Conservation (phyloP, 2,888 invertebrate genomes). For the Nemotelus pantherinus region DNA sequence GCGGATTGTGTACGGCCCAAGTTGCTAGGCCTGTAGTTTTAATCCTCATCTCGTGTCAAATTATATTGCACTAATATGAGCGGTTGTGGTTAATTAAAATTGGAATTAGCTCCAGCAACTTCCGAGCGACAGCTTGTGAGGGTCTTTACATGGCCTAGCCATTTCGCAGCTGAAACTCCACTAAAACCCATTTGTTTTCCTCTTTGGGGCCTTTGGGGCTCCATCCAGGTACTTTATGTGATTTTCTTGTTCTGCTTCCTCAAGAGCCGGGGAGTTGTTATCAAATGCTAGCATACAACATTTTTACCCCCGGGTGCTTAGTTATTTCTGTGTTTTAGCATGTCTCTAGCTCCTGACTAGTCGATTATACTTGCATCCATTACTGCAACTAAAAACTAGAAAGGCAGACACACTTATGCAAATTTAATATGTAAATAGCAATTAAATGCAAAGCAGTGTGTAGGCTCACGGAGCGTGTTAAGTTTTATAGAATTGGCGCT, state of each 20-base stretch:
- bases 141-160: background rate
- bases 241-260: constrained; percentile 1
- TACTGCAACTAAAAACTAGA: constrained; percentile 44
- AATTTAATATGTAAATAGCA: constrained; percentile 44
- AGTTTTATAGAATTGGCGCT: constrained; percentile 41
- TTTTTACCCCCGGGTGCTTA: too few species aligned
- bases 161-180: background rate
- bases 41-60: constrained; percentile 39
- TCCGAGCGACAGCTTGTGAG: constrained; percentile 1
- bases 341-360: constrained; percentile 3
- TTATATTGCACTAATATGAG: constrained; percentile 44
- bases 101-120: constrained; percentile 39
- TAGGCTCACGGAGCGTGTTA: constrained; percentile 29
- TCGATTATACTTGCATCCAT: constrained; percentile 40
- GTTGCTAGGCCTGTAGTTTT: background rate
- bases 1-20: background rate
- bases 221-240: background rate
- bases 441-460: constrained; percentile 40
- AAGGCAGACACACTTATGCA: constrained; percentile 48
- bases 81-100: constrained; percentile 44
- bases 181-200: background rate
- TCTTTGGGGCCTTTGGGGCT: background rate
- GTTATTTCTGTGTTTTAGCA: too few species aligned
- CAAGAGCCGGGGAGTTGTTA: background rate
- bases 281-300: too few species aligned